These are phyloP conservation scores for Plumapathes pennacea DNA, from an alignment of 92 coral and sea anemone species.

Conservation along the genomic window DNA sequence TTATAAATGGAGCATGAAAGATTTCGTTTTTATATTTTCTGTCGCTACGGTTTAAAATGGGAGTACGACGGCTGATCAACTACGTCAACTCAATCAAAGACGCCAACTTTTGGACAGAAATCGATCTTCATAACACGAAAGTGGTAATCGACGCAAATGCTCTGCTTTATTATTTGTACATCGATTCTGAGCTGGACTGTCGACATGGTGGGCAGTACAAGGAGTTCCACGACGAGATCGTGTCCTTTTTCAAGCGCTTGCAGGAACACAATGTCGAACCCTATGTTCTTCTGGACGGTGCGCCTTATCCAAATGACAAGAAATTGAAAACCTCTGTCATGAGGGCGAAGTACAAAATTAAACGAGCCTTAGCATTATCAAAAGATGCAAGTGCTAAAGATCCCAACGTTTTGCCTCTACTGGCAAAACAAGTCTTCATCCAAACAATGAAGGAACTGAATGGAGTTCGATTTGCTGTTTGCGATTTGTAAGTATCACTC, in stretches of 20 bases:
- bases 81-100: conserved; percentile 31
- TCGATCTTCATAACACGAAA: conserved; percentile 31
- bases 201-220: conserved; percentile 67
- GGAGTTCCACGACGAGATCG: conserved; percentile 22
- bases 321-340: conserved; percentile 36
- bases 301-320: conserved; percentile 49
- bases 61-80: conserved; percentile 50
- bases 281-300: conserved; percentile 67
- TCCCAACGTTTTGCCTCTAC: conserved; percentile 26
- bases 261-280: conserved; percentile 16
- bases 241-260: conserved; percentile 45
- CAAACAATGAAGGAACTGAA: conserved; percentile 37
- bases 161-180: conserved; percentile 39
- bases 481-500: conserved; percentile 76
- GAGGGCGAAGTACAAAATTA: conserved; percentile 24
- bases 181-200: conserved; percentile 17
- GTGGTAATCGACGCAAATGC: conserved; percentile 65
- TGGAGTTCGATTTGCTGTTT: conserved; percentile 44
- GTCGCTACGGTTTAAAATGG: conserved; percentile 58
- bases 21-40: too few species aligned
- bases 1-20: too few species aligned
- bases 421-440: conserved; percentile 20
- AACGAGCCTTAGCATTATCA: conserved; percentile 11
- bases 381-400: neutral
- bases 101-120: conserved; percentile 49